These are phyloP conservation scores for Emydoidea blandingii DNA, from an alignment of 2,797 vertebrate species.

Conservation along the genomic window DNA sequence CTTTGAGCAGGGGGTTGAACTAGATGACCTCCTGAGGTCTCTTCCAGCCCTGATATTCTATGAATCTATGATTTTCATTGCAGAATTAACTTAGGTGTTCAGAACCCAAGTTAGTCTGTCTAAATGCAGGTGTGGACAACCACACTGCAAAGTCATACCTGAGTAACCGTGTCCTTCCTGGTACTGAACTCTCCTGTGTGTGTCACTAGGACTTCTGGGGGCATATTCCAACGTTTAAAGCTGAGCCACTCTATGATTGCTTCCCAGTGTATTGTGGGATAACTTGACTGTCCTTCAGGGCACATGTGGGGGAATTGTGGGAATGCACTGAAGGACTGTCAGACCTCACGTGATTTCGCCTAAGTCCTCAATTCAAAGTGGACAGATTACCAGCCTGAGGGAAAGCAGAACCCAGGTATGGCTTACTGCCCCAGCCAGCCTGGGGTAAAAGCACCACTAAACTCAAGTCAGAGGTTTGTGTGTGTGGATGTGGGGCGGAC, in stretches of 20 bases:
- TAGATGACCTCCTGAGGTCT: too few species aligned
- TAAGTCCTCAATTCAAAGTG: neutral
- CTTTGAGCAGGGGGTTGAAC: too few species aligned
- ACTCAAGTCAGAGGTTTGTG: neutral
- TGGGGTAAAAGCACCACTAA: neutral
- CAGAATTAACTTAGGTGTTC: slow-evolving; percentile 22
- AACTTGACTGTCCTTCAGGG: slow-evolving; percentile 36
- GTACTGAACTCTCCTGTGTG: neutral
- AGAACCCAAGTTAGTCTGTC: neutral
- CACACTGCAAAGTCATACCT: neutral
- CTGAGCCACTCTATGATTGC: slow-evolving; percentile 2
- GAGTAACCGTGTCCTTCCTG: neutral
- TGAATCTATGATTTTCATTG: neutral
- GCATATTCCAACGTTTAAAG: neutral
- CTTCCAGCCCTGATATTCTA: too few species aligned
- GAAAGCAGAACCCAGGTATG: neutral
- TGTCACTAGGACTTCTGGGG: neutral
- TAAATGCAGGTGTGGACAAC: neutral
- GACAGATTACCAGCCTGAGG: neutral
- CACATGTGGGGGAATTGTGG: neutral
- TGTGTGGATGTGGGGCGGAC: neutral
- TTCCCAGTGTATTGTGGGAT: slow-evolving; percentile 59
- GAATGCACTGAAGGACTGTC: slow-evolving; percentile 9
- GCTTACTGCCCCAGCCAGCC: neutral
- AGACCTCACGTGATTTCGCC: slow-evolving; percentile 6